Base-by-base conservation (phyloP, 1,140 invertebrate species). In the Tribolium castaneum region DNA sequence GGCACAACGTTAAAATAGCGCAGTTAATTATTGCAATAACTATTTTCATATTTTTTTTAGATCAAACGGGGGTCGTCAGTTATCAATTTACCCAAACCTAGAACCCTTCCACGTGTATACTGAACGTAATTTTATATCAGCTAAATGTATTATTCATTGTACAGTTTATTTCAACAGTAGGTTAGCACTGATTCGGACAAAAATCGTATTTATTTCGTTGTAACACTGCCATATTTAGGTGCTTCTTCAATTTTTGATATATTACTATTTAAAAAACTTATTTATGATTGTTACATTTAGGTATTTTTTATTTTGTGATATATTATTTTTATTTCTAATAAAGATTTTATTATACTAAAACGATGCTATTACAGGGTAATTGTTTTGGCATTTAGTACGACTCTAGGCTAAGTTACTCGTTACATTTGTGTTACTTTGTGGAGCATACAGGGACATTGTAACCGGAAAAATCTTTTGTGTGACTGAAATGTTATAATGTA, bases 1-100 rank as follows among this genome's bases (percentile, higher is more conserved):
- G 1, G 2, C 16, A 19, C 16, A 19, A 19, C 16, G 16, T 19
- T 19, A 19, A n/a, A n/a, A 19, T 19, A 19, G 16, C 16, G 16
- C 16, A 19, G 2, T 19, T 19, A 19, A 19, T 19, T 19, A 19
- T 19, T 2, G 16, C 16, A 19, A 19, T 19, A 19, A 19, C 16
- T 19, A 2, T 19, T 19, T 6, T 51, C 54, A 9, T 66, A 73
- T 73, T 14, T 13, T 78, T 72, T 77, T 77, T 59, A 78, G 45
- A 74, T 54, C 70, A 73, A 25, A 59, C 12, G 39, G 76, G 51
- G n/a, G 50, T 54, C 51, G 81, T 82, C 56, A 80, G 79, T 71
- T 82, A 82, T 75, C 81, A 82, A 70, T 82, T 82, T 77, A 80
- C 81, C 52, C 79, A 80, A 80, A 82, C 79, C 14, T 80, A 80